These are phyloP conservation scores for Oenanthe oenanthe DNA, from an alignment of 2,113 vertebrate species.

Conservation along the genomic window DNA sequence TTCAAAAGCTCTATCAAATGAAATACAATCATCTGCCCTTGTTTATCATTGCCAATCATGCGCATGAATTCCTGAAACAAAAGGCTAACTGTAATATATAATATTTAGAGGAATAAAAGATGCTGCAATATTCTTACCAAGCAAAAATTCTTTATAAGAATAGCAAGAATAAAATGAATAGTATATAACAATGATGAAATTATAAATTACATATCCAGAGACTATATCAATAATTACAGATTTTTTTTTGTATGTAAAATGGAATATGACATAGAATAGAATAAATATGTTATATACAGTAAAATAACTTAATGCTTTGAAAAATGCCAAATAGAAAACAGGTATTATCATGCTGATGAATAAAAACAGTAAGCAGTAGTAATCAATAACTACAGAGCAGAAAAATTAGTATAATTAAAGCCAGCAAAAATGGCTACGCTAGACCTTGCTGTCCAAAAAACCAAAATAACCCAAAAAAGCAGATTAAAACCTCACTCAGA, in stretches of 20 bases:
- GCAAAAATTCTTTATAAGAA: not conserved
- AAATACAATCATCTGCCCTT: constrained; percentile 98
- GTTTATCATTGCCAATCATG: constrained; percentile 96
- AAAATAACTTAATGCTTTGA: not conserved
- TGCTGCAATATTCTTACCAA: not conserved
- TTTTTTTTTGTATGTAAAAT: not conserved
- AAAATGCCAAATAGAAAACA: not conserved
- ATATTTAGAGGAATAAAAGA: not conserved
- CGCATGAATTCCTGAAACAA: constrained; percentile 93
- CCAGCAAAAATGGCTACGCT: not conserved
- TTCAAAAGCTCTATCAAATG: constrained; percentile 94
- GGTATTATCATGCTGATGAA: not conserved
- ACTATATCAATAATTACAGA: not conserved
- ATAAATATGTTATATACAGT: not conserved
- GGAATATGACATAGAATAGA: not conserved
- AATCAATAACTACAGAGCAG: not conserved
- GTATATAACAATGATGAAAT: not conserved
- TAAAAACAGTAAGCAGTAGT: not conserved
- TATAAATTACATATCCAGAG: not conserved
- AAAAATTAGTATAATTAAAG: not conserved
- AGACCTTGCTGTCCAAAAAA: not conserved
- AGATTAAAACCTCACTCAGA: not conserved
- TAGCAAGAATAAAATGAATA: not conserved
- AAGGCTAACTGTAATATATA: not conserved
- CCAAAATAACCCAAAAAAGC: not conserved